phyloP scores from a whole-genome alignment of 1,140 invertebrate species.

The Holotrichia oblita region DNA sequence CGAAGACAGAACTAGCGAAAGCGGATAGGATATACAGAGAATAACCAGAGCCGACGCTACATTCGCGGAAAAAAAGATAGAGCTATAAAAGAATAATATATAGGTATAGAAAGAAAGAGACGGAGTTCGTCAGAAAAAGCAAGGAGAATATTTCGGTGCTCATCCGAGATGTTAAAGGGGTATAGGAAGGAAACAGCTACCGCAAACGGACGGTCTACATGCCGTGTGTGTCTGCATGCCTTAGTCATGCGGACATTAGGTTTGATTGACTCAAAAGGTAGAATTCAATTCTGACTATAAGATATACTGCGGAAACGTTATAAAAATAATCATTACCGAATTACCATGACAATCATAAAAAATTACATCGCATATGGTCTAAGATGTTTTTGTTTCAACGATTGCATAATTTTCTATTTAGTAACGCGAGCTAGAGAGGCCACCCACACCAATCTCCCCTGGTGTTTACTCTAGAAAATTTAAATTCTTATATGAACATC shows the following conservation, averaged over 20 bases:
- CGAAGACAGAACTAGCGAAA: not conserved
- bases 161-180: not conserved
- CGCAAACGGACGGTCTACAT: not conserved
- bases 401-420: too few species aligned
- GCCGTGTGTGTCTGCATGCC: not conserved
- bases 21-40: not conserved
- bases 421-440: too few species aligned
- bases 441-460: too few species aligned
- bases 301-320: too few species aligned
- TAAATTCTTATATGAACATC: too few species aligned
- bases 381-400: too few species aligned
- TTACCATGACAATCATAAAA: too few species aligned
- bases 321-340: too few species aligned
- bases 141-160: not conserved
- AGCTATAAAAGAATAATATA: not conserved
- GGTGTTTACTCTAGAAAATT: too few species aligned
- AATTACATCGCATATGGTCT: too few species aligned
- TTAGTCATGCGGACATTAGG: not conserved
- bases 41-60: not conserved
- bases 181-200: conserved; percentile 5
- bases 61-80: not conserved
- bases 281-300: too few species aligned
- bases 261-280: too few species aligned
- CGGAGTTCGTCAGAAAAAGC: not conserved
- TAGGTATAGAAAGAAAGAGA: not conserved